These are phyloP conservation scores for Polyploca ridens DNA, from an alignment of 2,888 invertebrate species.

Conservation along the genomic window DNA sequence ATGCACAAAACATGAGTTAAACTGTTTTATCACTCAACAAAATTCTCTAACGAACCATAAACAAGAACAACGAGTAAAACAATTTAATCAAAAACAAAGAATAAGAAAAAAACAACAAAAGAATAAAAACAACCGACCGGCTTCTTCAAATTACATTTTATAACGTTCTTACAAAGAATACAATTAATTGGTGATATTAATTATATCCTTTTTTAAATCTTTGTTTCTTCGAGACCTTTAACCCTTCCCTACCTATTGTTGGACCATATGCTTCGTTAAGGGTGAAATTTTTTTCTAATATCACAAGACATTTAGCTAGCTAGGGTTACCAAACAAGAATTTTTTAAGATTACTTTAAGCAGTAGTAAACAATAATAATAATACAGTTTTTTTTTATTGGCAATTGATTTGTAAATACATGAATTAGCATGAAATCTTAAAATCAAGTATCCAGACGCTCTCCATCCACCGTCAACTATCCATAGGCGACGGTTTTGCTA, in stretches of 20 bases:
- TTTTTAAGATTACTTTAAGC: not conserved
- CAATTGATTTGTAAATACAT: no score
- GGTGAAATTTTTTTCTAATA: slow-evolving; percentile 24
- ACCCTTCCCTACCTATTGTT: slow-evolving; percentile 42
- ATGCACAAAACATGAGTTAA: not conserved
- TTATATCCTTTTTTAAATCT: slow-evolving; percentile 73
- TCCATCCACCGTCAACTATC: no score
- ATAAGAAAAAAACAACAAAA: slow-evolving; percentile 20
- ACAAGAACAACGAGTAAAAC: slow-evolving; percentile 9
- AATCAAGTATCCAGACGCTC: no score
- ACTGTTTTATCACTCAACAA: not conserved
- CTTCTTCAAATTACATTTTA: slow-evolving; percentile 22
- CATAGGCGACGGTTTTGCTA: no score
- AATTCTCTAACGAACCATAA: slow-evolving; percentile 1
- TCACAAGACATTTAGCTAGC: slow-evolving; percentile 8
- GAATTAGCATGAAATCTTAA: no score
- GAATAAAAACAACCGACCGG: slow-evolving; percentile 24
- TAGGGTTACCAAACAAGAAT: not conserved
- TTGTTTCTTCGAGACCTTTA: slow-evolving; percentile 39
- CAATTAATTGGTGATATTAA: slow-evolving; percentile 80
- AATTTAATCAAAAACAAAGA: slow-evolving; percentile 11
- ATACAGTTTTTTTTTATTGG: no score
- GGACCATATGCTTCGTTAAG: slow-evolving; percentile 55
- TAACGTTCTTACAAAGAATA: slow-evolving; percentile 61
- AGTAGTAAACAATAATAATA: no score